These are phyloP conservation scores for Papilio polytes DNA, from an alignment of 1,140 invertebrate genomes.

Conservation along the genomic window DNA sequence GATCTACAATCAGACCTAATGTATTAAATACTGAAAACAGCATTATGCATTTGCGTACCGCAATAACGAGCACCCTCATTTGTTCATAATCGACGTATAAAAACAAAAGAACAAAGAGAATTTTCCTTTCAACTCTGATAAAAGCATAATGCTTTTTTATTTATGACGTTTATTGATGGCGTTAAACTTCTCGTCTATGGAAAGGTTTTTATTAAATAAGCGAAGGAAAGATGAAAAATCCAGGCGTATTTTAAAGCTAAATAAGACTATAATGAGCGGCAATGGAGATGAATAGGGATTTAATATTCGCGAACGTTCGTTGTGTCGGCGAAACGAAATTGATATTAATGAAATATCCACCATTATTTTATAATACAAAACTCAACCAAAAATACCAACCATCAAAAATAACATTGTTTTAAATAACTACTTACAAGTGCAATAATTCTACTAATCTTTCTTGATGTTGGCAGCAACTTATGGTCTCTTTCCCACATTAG, in stretches of 20 bases:
- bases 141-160: constrained; percentile 14
- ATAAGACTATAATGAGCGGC: constrained; percentile 25
- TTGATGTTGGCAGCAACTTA: no score
- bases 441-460: no score
- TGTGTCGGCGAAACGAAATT: constrained; percentile 1
- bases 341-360: neutral
- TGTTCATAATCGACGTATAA: constrained; percentile 12
- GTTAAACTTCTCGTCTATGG: neutral
- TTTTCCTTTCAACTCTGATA: constrained; percentile 1
- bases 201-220: constrained; percentile 25
- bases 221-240: constrained; percentile 26
- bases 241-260: constrained; percentile 21
- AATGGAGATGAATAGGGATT: constrained; percentile 30
- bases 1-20: neutral
- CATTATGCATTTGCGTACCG: constrained; percentile 5
- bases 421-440: neutral
- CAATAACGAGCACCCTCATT: constrained; percentile 1
- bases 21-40: neutral
- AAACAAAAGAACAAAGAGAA: constrained; percentile 1
- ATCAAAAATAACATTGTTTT: neutral
- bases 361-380: neutral
- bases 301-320: constrained; percentile 19
- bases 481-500: no score
- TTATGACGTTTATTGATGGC: constrained; percentile 27
- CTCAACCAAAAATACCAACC: neutral